A percentile compares a stretch with the other conserved stretches of the same genome.
Evolutionary conservation across 2,888 invertebrate species (phyloP).

Genomic region (Trachelus troglodyta): DNA sequence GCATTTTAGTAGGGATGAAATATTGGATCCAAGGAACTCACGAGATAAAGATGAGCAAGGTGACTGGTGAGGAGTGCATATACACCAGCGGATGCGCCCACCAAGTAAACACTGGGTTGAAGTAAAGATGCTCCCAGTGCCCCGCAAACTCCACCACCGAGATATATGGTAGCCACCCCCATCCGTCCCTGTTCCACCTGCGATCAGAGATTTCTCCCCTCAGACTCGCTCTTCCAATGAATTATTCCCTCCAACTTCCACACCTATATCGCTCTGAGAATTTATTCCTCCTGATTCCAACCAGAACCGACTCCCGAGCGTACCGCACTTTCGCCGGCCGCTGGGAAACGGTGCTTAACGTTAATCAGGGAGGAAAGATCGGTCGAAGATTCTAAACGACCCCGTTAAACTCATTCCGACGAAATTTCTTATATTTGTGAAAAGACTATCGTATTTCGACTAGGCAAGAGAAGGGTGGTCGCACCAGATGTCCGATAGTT

Average conservation of each 20-base stretch:
- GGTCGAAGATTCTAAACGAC: background rate
- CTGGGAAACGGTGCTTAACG: background rate
- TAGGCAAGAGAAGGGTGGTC: background rate
- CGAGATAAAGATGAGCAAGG: constrained; percentile 83
- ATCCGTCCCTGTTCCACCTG: constrained; percentile 80
- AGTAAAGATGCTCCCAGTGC: constrained; percentile 81
- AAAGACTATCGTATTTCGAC: background rate
- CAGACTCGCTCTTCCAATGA: background rate
- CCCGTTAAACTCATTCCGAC: background rate
- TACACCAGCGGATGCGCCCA: constrained; percentile 92
- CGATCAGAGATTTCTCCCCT: constrained; percentile 20
- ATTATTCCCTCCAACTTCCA: constrained; percentile 5
- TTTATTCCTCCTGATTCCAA: background rate
- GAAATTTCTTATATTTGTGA: background rate
- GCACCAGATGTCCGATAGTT: background rate
- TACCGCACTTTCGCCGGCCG: background rate
- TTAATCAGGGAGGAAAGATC: constrained; percentile 3
- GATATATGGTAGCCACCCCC: constrained; percentile 78
- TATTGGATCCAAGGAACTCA: constrained; percentile 52
- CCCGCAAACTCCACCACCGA: constrained; percentile 80
- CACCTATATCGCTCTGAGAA: background rate
- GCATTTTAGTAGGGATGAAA: background rate
- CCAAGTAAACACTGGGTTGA: constrained; percentile 80
- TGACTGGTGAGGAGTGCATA: constrained; percentile 90
- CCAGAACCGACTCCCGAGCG: background rate